A percentile compares a stretch with the other conserved stretches of the same genome.
These are phyloP conservation scores for Cephus cinctus DNA, from an alignment of 1,140 invertebrate genomes.

Conservation along the genomic window DNA sequence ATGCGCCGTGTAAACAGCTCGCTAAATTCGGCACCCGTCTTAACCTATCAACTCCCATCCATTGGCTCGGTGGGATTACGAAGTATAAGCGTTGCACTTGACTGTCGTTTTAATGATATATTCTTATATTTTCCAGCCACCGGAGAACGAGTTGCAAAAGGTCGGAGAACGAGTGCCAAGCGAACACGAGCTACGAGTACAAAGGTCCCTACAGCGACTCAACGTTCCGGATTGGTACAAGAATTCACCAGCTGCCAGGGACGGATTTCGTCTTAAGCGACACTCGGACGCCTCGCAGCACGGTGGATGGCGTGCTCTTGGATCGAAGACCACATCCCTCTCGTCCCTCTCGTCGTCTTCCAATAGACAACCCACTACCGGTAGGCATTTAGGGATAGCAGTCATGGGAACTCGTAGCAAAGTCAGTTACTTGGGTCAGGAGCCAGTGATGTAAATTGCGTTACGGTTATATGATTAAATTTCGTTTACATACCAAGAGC, in stretches of 20 bases:
- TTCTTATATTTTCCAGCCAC: conserved; percentile 73
- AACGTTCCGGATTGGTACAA: conserved; percentile 96
- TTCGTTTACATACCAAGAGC: no score
- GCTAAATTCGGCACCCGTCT: no score
- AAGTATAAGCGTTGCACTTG: no score
- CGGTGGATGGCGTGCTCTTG: conserved; percentile 70
- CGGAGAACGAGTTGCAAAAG: conserved; percentile 90
- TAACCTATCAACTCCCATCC: no score
- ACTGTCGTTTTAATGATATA: no score
- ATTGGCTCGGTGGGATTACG: no score
- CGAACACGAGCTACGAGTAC: conserved; percentile 89
- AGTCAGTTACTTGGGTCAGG: no score
- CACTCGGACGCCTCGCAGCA: conserved; percentile 66
- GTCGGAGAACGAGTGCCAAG: conserved; percentile 74
- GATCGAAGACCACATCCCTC: conserved; percentile 76
- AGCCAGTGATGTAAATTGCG: no score
- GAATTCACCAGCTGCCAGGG: conserved; percentile 71
- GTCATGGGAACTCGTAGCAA: no score
- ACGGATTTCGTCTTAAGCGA: conserved; percentile 66
- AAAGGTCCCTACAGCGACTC: conserved; percentile 87
- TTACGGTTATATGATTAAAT: no score
- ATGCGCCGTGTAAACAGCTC: no score
- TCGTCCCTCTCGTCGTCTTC: conserved; percentile 61
- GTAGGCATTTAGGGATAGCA: no score
- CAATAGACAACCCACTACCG: conserved; percentile 51